These are phyloP conservation scores for Nematopogon swammerdamellus DNA, from an alignment of 2,888 invertebrate genomes.

Conservation along the genomic window DNA sequence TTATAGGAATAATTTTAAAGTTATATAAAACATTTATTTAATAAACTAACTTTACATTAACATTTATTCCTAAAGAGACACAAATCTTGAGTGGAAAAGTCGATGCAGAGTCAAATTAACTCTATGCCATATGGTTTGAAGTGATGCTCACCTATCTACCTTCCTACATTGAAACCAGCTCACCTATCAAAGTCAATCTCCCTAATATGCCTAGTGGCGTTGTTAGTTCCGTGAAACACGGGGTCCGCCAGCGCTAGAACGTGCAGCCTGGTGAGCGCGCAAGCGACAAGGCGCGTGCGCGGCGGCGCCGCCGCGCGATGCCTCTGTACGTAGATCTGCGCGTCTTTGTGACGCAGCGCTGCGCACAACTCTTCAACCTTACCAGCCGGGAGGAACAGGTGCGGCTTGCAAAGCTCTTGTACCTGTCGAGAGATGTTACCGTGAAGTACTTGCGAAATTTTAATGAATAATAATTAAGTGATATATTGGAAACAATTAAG, in stretches of 20 bases:
- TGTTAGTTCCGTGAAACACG: conserved; percentile 76
- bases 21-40: no score
- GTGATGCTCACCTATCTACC: no score
- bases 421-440: conserved; percentile 21
- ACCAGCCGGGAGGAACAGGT: conserved; percentile 77
- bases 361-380: conserved; percentile 88
- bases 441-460: no score
- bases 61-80: no score
- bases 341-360: conserved; percentile 84
- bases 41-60: no score
- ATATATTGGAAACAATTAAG: no score
- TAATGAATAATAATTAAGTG: no score
- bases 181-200: conserved; percentile 81
- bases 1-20: no score
- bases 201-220: conserved; percentile 68
- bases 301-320: conserved; percentile 60
- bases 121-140: no score
- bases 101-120: no score
- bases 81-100: no score
- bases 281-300: conserved; percentile 73
- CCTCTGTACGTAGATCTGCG: conserved; percentile 93
- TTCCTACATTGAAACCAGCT: no score
- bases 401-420: conserved; percentile 74
- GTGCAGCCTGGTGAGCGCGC: conserved; percentile 70
- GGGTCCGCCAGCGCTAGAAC: conserved; percentile 80